Base-by-base conservation (phyloP, 1,140 invertebrate genomes). In the Drosophila azteca region DNA sequence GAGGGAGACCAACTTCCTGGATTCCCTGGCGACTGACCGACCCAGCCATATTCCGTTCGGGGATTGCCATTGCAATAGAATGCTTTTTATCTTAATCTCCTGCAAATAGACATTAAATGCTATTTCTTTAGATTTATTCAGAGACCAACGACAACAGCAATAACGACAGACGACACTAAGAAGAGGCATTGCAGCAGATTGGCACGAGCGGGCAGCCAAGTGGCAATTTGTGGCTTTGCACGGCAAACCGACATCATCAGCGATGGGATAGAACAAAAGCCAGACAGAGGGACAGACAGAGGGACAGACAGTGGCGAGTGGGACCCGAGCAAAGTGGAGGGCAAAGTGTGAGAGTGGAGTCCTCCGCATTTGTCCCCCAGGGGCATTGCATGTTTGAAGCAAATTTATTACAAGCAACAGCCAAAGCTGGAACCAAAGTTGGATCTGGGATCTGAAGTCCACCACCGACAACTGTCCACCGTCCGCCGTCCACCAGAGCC, bases 51-150 rank as follows among this genome's bases (percentile, higher is more conserved):
- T 54, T 11, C 9, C 49, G 59, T 53, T 24, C 61, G 39, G 63
- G 68, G 68, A 55, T 64, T 31, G 61, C 46, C 54, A 52, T 17
- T 49, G 63, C 75, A 57, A 66, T 70, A 69, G 77, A 70, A 81
- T 81, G 85, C 81, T 87, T 85, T 82, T 87, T 87, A 90, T 90
- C 87, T 82, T 82, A 90, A 90, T 90, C 87, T 88, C 65, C 79
- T 61, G 79, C 83, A 90, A 90, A 90, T 90, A 79, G 87, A 87
- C 88, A 90, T 90, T 90, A 90, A 90, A 90, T 88, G 82, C 88
- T 83, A 88, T 90, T 90, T 88, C 83, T 83, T 87, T 82, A 82
- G 82, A 87, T 87, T 87, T 87, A 87, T 88, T 88, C 82, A 79
- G 61, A 69, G 75, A 64, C 54, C 62, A 70, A 63, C 75, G 72